Evolutionary conservation across 2,888 invertebrate genomes (phyloP), one percentile per base, ranked within the genome.

Genomic region (Eucriotettix oculatus): DNA sequence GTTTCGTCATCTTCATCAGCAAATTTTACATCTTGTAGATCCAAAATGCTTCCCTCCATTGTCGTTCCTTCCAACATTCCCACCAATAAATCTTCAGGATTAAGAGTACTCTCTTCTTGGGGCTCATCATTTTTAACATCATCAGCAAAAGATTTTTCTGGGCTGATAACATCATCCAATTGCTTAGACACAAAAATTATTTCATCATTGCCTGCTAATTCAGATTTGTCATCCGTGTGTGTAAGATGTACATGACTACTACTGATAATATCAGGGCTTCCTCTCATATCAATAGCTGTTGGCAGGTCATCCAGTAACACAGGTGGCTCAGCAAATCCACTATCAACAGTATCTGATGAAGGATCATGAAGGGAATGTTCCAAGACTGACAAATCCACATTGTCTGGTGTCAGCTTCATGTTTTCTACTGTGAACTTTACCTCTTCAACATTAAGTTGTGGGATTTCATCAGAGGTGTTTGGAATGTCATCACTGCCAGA

Each of bases 21-120:
- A 70, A 76, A 79, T 66, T 80, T 78, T 52, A 79, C 74, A 67
- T 80, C 79, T 65, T 78, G 77, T 65, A 78, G 69, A 68, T 80
- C 80, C 61, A 79, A 68, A n/a, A 64, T 60, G 40, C 60, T 63
- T 16, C 61, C 64, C 52, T 61, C 60, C 63, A 69, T 66, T 16
- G 68, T 69, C 53, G 69, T 69, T 63, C 79, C 78, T 64, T 29
- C n/a, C n/a, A 55, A 14, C 14, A 40, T 11, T 11, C 41, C 55
- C 29, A n/a, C n/a, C 40, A 55, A 42, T 14, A 29, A 40, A 11
- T n/a, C 17, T 41, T 55, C 55, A 14, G 29, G 41, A 55, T 42
- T 55, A 11, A 40, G 16, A 12, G 42, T 9, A 29, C 41, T 14
- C 42, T 55, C 41, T 41, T 29, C 29, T n/a, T 55, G 29, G 10